These are phyloP conservation scores for Raja brachyura DNA, from an alignment of 2,113 vertebrate species.

Conservation along the genomic window DNA sequence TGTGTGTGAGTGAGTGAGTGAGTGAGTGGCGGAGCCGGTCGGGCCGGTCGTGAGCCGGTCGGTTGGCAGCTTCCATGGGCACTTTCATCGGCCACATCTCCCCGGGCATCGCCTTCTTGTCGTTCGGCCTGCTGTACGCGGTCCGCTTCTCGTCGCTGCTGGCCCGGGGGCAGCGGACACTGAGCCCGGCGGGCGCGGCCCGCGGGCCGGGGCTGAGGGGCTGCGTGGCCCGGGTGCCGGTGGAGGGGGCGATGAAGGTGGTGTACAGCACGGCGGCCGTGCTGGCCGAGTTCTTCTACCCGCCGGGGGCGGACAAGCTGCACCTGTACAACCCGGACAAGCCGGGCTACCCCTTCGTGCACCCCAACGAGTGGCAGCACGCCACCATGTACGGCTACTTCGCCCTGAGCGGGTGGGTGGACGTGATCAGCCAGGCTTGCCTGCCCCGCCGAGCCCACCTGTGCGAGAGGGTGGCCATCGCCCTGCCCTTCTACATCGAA, in stretches of 20 bases:
- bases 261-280: constrained; percentile 40
- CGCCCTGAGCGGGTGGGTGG: constrained; percentile 40
- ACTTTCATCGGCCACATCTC: constrained; percentile 44
- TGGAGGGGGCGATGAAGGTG: constrained; percentile 41
- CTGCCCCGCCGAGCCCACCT: constrained; percentile 38
- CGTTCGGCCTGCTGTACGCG: constrained; percentile 41
- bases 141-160: constrained; percentile 41
- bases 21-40: no score
- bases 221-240: constrained; percentile 34
- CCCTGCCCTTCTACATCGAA: constrained; percentile 40
- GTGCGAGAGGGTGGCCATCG: constrained; percentile 38
- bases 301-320: constrained; percentile 41
- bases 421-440: constrained; percentile 41
- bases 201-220: neutral
- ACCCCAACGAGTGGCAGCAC: constrained; percentile 44
- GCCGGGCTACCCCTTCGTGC: constrained; percentile 38
- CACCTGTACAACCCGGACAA: constrained; percentile 34
- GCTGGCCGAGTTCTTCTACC: constrained; percentile 43
- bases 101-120: constrained; percentile 42
- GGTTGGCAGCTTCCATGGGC: constrained; percentile 40
- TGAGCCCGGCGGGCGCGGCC: no score
- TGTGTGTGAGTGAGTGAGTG: no score
- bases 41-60: no score
- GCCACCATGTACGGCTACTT: constrained; percentile 42
- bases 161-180: neutral